These are phyloP conservation scores for Pocillopora grandis DNA, from an alignment of 92 coral and sea anemone species.

Conservation along the genomic window DNA sequence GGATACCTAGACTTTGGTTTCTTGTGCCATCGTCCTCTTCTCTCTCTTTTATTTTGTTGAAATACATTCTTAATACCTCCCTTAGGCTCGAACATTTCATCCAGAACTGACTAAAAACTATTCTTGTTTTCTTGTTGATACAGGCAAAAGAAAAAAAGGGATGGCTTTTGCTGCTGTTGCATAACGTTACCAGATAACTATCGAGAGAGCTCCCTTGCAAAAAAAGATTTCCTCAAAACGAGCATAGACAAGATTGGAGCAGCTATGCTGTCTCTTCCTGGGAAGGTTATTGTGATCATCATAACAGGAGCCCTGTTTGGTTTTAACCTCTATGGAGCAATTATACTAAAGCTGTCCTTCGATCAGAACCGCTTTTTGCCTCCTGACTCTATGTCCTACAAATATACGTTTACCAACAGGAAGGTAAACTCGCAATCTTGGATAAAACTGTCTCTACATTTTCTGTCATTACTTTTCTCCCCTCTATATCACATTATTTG, in stretches of 20 bases:
- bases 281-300: constrained; percentile 37
- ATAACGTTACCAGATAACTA: constrained; percentile 66
- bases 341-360: constrained; percentile 71
- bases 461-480: not conserved
- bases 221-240: constrained; percentile 62
- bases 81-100: too few relatives aligned
- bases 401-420: constrained; percentile 47
- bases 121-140: not conserved
- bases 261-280: constrained; percentile 63
- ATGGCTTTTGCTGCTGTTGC: constrained; percentile 77
- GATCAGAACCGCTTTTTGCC: constrained; percentile 89
- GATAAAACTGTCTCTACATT: not conserved
- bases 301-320: constrained; percentile 81
- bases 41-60: too few relatives aligned
- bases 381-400: constrained; percentile 73
- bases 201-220: constrained; percentile 72
- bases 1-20: too few relatives aligned
- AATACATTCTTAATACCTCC: too few relatives aligned
- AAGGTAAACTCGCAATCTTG: constrained; percentile 45
- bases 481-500: too few relatives aligned
- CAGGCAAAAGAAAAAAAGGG: constrained; percentile 77
- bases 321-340: constrained; percentile 84
- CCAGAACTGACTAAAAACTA: not conserved
- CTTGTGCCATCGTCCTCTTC: too few relatives aligned
- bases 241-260: constrained; percentile 71